Evolutionary conservation across 2,888 invertebrate genomes (phyloP).

Genomic region (Ophioninae sp.): DNA sequence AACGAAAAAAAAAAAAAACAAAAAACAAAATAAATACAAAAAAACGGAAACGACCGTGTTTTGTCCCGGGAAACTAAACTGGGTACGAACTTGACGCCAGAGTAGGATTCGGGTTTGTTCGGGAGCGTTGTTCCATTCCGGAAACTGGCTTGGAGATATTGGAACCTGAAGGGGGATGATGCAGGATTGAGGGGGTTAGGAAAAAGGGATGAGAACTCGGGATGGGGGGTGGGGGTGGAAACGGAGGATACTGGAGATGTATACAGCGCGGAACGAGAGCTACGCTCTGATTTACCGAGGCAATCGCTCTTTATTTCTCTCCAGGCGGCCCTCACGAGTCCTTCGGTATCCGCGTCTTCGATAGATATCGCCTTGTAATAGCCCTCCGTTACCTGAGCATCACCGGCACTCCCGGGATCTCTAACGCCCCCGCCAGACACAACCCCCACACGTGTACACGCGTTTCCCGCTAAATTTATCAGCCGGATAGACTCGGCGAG

Average conservation of each 20-base stretch:
- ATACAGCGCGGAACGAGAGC: conserved; percentile 63
- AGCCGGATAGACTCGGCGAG: conserved; percentile 54
- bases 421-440: neutral
- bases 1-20: neutral
- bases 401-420: conserved; percentile 44
- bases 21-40: too few species aligned
- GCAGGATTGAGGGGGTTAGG: conserved; percentile 42
- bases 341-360: conserved; percentile 72
- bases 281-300: conserved; percentile 79
- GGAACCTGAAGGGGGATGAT: conserved; percentile 22
- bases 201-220: neutral
- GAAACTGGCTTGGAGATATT: conserved; percentile 64
- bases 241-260: neutral
- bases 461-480: conserved; percentile 69
- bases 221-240: too few species aligned
- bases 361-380: conserved; percentile 81
- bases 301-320: conserved; percentile 82
- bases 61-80: conserved; percentile 57
- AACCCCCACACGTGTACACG: neutral
- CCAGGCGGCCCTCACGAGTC: conserved; percentile 79
- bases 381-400: conserved; percentile 81
- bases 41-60: conserved; percentile 35
- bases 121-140: conserved; percentile 57
- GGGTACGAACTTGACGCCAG: conserved; percentile 10
- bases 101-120: conserved; percentile 22